phyloP scores from a whole-genome alignment of 2,113 vertebrate species.

The Pygoscelis antarcticus region DNA sequence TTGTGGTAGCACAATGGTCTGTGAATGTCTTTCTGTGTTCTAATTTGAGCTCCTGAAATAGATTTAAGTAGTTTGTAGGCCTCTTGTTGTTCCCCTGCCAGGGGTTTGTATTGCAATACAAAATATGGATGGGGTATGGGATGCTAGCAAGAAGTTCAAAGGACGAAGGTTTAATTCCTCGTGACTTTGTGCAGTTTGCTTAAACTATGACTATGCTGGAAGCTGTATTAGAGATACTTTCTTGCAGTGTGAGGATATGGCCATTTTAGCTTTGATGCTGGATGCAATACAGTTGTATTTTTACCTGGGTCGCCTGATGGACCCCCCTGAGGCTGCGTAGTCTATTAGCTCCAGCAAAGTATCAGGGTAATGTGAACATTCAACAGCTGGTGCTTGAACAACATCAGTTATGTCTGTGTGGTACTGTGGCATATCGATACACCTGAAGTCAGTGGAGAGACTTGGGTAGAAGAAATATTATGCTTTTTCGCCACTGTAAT shows the following conservation, averaged over 20 bases:
- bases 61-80: neutral
- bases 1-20: too few species aligned
- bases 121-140: neutral
- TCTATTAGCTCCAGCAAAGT: neutral
- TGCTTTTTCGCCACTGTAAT: neutral
- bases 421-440: neutral
- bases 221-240: neutral
- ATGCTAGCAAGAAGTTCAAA: neutral
- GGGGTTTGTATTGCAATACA: neutral
- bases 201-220: neutral
- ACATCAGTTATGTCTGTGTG: neutral
- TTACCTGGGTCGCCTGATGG: too few species aligned
- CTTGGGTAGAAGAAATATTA: neutral
- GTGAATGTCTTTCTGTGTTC: neutral
- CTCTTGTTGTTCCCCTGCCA: neutral
- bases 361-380: neutral
- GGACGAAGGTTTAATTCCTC: neutral
- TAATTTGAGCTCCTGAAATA: neutral
- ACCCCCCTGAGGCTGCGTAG: neutral
- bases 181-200: neutral
- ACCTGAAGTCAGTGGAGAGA: neutral
- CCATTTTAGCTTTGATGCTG: neutral
- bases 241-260: neutral
- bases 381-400: neutral
- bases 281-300: too few species aligned